A percentile compares a stretch with the other conserved stretches of the same genome.
Conservation (phyloP, 2,888 invertebrate genomes). For the Agrochola litura region DNA sequence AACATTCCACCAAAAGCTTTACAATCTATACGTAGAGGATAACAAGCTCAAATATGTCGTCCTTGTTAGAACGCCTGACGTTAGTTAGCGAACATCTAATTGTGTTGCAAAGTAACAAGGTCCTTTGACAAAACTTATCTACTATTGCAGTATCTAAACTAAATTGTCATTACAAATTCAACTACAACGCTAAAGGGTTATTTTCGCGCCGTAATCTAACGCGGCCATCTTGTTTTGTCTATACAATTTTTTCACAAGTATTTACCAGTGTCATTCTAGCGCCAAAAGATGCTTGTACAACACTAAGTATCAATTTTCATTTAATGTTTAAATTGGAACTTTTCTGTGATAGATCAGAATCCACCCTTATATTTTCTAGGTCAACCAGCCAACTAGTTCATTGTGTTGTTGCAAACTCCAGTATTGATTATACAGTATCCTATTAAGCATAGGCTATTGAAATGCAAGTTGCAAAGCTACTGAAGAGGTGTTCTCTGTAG, state of each 20-base stretch:
- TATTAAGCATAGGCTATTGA: not conserved
- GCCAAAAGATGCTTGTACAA: not conserved
- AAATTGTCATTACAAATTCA: not conserved
- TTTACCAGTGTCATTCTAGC: not conserved
- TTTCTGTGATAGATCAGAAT: not conserved
- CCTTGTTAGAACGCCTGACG: not conserved
- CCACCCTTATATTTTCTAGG: slow-evolving; percentile 17
- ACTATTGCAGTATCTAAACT: not conserved
- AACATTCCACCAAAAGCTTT: not conserved
- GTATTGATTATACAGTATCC: slow-evolving; percentile 7
- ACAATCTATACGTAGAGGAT: not conserved
- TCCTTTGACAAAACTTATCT: not conserved
- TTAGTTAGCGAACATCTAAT: not conserved
- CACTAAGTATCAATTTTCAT: not conserved
- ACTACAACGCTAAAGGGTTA: not conserved
- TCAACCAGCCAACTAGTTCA: slow-evolving; percentile 5
- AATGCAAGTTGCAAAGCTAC: slow-evolving; percentile 4
- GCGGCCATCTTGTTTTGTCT: not conserved
- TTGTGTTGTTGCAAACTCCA: not conserved
- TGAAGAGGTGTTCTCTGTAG: not conserved
- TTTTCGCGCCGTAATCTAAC: not conserved
- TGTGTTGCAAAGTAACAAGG: not conserved
- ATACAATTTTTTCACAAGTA: not conserved
- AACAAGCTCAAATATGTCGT: not conserved
- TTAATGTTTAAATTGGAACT: not conserved